These are phyloP conservation scores for Parasteatoda tepidariorum DNA, from an alignment of 1,140 invertebrate genomes.

Conservation along the genomic window DNA sequence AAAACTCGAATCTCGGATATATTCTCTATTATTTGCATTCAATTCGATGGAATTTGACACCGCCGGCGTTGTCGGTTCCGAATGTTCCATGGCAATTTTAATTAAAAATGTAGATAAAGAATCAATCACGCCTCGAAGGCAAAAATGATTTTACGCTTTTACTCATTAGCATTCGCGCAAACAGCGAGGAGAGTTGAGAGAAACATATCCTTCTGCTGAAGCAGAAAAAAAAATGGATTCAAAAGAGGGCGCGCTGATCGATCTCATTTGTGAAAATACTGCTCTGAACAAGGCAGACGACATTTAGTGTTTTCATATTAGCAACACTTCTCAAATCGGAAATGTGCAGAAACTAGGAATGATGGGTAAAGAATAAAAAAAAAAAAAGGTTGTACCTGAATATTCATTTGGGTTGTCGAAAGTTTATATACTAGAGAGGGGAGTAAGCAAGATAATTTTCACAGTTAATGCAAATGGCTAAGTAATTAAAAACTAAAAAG, in stretches of 20 bases:
- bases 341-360: background rate
- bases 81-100: slow-evolving; percentile 4
- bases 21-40: no score
- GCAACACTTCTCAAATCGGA: slow-evolving; percentile 37
- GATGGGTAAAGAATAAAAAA: background rate
- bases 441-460: slow-evolving; percentile 36
- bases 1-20: no score
- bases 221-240: background rate
- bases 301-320: slow-evolving; percentile 18
- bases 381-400: slow-evolving; percentile 3
- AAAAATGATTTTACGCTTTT: background rate
- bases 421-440: background rate
- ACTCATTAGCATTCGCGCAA: slow-evolving; percentile 42
- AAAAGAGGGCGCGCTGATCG: background rate
- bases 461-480: slow-evolving; percentile 40
- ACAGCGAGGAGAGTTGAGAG: slow-evolving; percentile 9
- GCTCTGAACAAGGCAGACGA: background rate
- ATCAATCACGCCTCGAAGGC: slow-evolving; percentile 29
- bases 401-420: slow-evolving; percentile 15
- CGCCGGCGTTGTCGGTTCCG: background rate
- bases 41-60: background rate
- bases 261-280: background rate
- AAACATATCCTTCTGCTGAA: background rate
- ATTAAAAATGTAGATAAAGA: slow-evolving; percentile 43
- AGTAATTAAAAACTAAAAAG: slow-evolving; percentile 44